Conservation (phyloP, 1,140 invertebrate genomes). For the Gryllus bimaculatus region DNA sequence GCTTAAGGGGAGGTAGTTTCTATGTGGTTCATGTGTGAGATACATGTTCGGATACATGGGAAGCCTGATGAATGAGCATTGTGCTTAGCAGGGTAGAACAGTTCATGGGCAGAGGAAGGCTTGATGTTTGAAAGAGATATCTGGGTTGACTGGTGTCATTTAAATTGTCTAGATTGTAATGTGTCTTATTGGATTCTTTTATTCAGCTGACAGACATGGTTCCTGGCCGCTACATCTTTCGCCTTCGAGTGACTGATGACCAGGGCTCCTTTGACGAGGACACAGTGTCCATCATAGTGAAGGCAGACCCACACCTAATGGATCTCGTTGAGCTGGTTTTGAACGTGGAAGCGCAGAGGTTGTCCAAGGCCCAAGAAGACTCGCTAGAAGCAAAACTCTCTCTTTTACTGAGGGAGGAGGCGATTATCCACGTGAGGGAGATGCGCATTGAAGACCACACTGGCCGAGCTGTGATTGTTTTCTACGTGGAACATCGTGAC, state of each 20-base stretch:
- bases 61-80: too few relatives aligned
- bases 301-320: conserved; percentile 59
- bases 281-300: conserved; percentile 74
- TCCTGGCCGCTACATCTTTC: conserved; percentile 79
- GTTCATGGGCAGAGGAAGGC: too few relatives aligned
- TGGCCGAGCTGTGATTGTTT: conserved; percentile 48
- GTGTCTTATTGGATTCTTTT: conserved; percentile 19
- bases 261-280: conserved; percentile 73
- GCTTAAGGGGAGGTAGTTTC: too few relatives aligned
- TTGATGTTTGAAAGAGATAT: too few relatives aligned
- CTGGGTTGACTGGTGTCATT: too few relatives aligned
- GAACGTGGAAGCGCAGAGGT: conserved; percentile 55
- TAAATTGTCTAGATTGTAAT: too few relatives aligned
- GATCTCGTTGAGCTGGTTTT: conserved; percentile 75
- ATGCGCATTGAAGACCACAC: conserved; percentile 50
- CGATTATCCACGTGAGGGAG: conserved; percentile 50
- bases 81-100: too few relatives aligned
- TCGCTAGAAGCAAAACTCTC: conserved; percentile 50
- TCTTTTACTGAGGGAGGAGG: conserved; percentile 59
- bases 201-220: conserved; percentile 70
- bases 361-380: conserved; percentile 64
- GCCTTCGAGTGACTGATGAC: conserved; percentile 77
- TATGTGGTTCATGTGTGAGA: too few relatives aligned
- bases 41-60: too few relatives aligned
- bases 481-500: conserved; percentile 31